A percentile compares a stretch with the other conserved stretches of the same genome.
Evolutionary conservation across 1,140 invertebrate species (phyloP).

Genomic region (Drosophila sechellia): DNA sequence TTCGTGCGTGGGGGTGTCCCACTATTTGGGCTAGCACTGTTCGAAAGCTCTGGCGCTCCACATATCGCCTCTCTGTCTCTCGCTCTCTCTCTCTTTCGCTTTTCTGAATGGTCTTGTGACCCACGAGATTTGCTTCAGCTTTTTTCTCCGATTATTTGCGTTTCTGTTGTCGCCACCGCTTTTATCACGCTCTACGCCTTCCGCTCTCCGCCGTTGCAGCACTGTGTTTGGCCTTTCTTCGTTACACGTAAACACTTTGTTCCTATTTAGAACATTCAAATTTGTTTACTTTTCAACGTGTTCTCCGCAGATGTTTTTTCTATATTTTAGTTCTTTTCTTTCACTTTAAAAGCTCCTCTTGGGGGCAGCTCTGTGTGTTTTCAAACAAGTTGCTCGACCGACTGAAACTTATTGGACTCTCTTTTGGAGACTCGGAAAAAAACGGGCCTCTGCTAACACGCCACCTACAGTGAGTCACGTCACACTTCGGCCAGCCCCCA

Average conservation of each 20-base stretch:
- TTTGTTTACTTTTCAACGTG: slow-evolving; percentile 41
- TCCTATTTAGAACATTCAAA: slow-evolving; percentile 18
- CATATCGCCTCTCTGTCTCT: slow-evolving; percentile 14
- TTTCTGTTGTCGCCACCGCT: slow-evolving; percentile 74
- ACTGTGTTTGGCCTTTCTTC: slow-evolving; percentile 22
- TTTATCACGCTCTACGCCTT: slow-evolving; percentile 77
- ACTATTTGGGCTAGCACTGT: slow-evolving; percentile 56
- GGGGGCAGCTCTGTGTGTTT: slow-evolving; percentile 33
- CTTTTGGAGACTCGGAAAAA: slow-evolving; percentile 3
- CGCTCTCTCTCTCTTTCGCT: slow-evolving; percentile 17
- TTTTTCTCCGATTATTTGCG: slow-evolving; percentile 56
- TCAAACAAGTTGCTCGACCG: slow-evolving; percentile 72
- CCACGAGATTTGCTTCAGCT: slow-evolving; percentile 50
- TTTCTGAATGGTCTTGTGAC: slow-evolving; percentile 67
- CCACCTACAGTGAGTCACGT: slow-evolving; percentile 10
- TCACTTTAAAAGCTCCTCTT: slow-evolving; percentile 19
- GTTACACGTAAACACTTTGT: slow-evolving; percentile 43
- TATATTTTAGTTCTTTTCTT: slow-evolving; percentile 1
- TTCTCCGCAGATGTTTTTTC: neutral
- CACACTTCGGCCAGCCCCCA: neutral
- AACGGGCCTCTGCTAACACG: slow-evolving; percentile 4
- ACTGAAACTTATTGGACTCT: slow-evolving; percentile 29
- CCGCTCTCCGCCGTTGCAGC: slow-evolving; percentile 64
- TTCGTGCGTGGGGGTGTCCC: slow-evolving; percentile 3
- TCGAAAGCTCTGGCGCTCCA: slow-evolving; percentile 52